phyloP scores from a whole-genome alignment of 2,113 vertebrate species.

The Clinocottus analis region DNA sequence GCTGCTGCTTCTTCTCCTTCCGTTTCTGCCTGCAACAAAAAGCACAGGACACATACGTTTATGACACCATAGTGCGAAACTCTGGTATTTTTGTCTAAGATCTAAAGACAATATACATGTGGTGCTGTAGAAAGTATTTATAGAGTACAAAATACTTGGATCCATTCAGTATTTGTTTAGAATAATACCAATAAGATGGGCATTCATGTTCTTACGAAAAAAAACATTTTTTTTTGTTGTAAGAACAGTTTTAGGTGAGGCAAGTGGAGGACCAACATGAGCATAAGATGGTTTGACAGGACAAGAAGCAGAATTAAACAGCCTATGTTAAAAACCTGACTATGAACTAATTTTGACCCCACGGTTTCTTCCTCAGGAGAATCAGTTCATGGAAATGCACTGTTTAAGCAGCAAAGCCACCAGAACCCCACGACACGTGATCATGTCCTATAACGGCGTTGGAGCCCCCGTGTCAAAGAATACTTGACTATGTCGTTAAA shows the following conservation, averaged over 20 bases:
- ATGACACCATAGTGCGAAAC: not conserved
- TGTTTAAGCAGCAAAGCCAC: not conserved
- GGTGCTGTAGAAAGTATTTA: too few species aligned
- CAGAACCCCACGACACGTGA: not conserved
- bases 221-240: too few species aligned
- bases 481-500: too few species aligned
- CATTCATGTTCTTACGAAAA: too few species aligned
- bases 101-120: too few species aligned
- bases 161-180: too few species aligned
- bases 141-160: too few species aligned
- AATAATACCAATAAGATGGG: not conserved
- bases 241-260: not conserved
- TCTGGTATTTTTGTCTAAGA: too few species aligned
- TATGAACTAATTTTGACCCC: not conserved
- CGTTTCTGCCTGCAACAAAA: constrained; percentile 86
- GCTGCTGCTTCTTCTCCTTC: constrained; percentile 93
- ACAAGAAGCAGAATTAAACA: not conserved
- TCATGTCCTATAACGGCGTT: too few species aligned
- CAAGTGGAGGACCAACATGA: not conserved
- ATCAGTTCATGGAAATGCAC: not conserved
- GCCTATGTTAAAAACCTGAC: not conserved
- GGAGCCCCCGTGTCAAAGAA: too few species aligned
- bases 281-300: not conserved
- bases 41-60: not conserved
- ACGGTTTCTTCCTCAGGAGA: not conserved